Evolutionary conservation across 2,888 invertebrate species (phyloP).

Genomic region (Aporophyla nigra): DNA sequence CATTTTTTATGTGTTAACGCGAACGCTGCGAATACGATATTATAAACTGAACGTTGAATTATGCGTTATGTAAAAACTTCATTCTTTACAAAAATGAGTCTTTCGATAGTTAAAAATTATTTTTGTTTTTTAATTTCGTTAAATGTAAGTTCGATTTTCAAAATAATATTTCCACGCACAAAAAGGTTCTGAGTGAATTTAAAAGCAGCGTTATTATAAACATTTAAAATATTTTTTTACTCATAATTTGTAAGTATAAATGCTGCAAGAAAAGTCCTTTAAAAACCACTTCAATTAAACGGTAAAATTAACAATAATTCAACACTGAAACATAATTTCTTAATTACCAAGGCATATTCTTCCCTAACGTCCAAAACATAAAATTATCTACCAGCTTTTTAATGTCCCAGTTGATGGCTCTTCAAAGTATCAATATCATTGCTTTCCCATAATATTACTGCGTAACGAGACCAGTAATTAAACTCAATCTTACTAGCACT

Average conservation of each 20-base stretch:
- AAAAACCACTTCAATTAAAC: background rate
- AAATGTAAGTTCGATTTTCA: background rate
- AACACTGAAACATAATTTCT: background rate
- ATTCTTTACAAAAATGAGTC: background rate
- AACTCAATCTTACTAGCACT: slow-evolving; percentile 51
- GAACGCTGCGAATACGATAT: background rate
- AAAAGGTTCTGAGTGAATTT: background rate
- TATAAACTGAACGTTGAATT: slow-evolving; percentile 6
- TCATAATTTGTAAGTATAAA: background rate
- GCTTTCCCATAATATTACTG: slow-evolving; percentile 20
- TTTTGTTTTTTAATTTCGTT: background rate
- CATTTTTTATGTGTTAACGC: slow-evolving; percentile 12
- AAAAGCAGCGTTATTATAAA: background rate
- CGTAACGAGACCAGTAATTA: slow-evolving; percentile 47
- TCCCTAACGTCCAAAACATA: background rate
- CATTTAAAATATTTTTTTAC: background rate
- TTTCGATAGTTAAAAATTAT: background rate
- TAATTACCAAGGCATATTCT: background rate
- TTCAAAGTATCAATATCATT: slow-evolving; percentile 32
- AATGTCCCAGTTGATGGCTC: slow-evolving; percentile 16
- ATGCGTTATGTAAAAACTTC: background rate
- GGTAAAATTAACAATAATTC: background rate
- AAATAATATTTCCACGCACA: background rate
- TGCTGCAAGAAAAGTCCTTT: background rate
- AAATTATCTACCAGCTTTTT: slow-evolving; percentile 17